These are phyloP conservation scores for Apamea anceps DNA, from an alignment of 2,888 invertebrate species.

Conservation along the genomic window DNA sequence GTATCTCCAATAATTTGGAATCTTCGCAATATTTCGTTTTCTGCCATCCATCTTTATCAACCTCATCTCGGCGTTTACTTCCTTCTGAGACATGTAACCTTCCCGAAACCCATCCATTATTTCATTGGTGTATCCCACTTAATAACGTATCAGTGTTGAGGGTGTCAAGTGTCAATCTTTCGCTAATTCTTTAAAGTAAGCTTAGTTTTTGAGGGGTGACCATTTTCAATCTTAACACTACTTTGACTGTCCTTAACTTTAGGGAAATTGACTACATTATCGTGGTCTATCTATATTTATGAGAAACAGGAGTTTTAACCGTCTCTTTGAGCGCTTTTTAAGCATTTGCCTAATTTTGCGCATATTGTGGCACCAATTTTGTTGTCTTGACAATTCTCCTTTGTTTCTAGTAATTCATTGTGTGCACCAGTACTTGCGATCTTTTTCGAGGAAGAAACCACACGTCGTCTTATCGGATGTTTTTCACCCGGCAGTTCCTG, in stretches of 20 bases:
- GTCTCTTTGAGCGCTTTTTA: not conserved
- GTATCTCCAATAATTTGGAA: not conserved
- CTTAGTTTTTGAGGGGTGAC: not conserved
- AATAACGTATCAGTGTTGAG: not conserved
- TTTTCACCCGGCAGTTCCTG: conserved; percentile 8
- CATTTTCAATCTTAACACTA: not conserved
- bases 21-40: not conserved
- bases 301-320: not conserved
- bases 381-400: not conserved
- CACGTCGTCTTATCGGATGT: conserved; percentile 7
- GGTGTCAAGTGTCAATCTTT: conserved; percentile 1
- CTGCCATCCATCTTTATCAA: conserved; percentile 33
- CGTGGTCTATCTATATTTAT: not conserved
- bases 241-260: not conserved
- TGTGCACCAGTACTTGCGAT: not conserved
- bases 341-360: not conserved
- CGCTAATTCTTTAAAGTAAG: not conserved
- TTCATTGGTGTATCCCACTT: not conserved
- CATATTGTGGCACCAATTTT: not conserved
- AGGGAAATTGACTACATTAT: not conserved
- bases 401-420: conserved; percentile 8
- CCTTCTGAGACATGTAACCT: not conserved
- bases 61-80: conserved; percentile 30
- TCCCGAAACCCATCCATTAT: conserved; percentile 21
- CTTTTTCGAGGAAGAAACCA: not conserved